Evolutionary conservation across 53 echinoderm and acorn worm genomes (phyloP).

Genomic region (Echinometra lucunter): DNA sequence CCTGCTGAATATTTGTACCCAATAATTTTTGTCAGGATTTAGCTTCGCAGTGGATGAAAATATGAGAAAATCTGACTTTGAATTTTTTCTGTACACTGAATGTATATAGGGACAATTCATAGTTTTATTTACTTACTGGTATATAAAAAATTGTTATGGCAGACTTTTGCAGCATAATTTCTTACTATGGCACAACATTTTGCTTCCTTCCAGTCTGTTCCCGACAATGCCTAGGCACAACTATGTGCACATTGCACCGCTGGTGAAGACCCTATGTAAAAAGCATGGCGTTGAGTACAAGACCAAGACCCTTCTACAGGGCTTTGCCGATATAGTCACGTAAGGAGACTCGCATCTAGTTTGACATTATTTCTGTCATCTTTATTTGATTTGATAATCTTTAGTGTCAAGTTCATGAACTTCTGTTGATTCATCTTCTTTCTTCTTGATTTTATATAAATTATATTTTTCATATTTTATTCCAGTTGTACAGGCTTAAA

Average conservation of each 20-base stretch:
- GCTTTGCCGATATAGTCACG: conserved; percentile 78
- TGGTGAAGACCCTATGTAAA: conserved; percentile 81
- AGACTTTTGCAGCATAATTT: not conserved
- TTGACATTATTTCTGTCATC: not conserved
- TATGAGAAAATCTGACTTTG: not conserved
- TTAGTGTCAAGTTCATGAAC: not conserved
- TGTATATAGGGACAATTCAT: too few species aligned
- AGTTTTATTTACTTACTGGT: too few species aligned
- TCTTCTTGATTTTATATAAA: not conserved
- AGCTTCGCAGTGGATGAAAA: not conserved
- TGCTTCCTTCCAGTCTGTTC: conserved; percentile 71
- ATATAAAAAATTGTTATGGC: not conserved
- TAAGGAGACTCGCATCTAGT: conserved; percentile 28
- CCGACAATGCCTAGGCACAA: conserved; percentile 93
- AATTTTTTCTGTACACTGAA: too few species aligned
- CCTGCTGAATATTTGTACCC: not conserved
- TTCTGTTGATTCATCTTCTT: not conserved
- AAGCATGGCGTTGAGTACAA: conserved; percentile 79
- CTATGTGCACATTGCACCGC: conserved; percentile 71
- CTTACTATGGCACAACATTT: not conserved
- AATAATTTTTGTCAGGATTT: not conserved
- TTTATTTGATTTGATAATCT: not conserved
- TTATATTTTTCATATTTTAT: too few species aligned
- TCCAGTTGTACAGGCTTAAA: too few species aligned
- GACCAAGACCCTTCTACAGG: conserved; percentile 71